Evolutionary conservation across 1,140 invertebrate genomes (phyloP).

Genomic region (Trichoplusia ni): DNA sequence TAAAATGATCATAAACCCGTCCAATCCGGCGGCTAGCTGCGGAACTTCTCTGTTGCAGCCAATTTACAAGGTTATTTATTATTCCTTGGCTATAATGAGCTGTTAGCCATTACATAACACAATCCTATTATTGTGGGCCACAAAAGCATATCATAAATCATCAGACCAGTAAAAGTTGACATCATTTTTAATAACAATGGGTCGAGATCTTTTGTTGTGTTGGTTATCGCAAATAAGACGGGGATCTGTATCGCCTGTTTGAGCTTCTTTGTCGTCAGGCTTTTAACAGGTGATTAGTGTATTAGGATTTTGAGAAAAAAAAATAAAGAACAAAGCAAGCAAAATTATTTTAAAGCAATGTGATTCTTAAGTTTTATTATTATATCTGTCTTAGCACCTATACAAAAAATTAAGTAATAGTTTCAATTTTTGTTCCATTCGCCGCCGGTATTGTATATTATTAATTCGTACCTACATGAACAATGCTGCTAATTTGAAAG

Average conservation of each 20-base stretch:
- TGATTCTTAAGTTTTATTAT: too few relatives aligned
- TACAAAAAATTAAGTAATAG: too few relatives aligned
- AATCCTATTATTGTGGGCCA: conserved; percentile 56
- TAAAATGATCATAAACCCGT: conserved; percentile 18
- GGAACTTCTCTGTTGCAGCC: conserved; percentile 21
- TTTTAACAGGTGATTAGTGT: conserved; percentile 2
- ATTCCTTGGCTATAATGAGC: conserved; percentile 52
- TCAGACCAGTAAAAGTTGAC: conserved; percentile 54
- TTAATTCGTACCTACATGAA: too few relatives aligned
- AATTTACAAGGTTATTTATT: conserved; percentile 40
- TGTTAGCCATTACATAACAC: conserved; percentile 57
- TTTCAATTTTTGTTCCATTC: too few relatives aligned
- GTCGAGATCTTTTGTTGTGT: conserved; percentile 38
- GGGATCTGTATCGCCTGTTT: not conserved
- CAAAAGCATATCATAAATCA: conserved; percentile 61
- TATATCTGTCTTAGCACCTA: too few relatives aligned
- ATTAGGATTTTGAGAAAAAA: not conserved
- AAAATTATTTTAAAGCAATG: not conserved
- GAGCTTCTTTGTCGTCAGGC: not conserved
- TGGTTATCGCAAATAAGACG: conserved; percentile 43
- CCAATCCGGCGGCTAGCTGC: not conserved
- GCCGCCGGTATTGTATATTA: too few relatives aligned
- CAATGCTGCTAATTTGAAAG: too few relatives aligned
- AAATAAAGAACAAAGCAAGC: too few relatives aligned
- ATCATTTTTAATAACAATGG: conserved; percentile 68